These are phyloP conservation scores for Pseudomyrmex flavicornis DNA, from an alignment of 1,140 invertebrate genomes.

Conservation along the genomic window DNA sequence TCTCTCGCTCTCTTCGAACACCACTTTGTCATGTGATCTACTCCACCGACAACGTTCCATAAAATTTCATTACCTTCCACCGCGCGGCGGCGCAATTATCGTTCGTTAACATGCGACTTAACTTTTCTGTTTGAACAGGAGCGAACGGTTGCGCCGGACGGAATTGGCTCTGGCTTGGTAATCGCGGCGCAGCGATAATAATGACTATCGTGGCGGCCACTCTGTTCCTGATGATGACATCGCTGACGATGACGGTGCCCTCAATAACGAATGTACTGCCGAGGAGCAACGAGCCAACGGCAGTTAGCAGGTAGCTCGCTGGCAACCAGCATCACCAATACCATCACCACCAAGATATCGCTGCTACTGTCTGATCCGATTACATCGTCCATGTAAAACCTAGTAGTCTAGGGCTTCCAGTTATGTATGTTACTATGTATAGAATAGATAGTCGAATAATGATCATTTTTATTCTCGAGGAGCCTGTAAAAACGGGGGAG, in stretches of 20 bases:
- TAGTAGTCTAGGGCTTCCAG: slow-evolving; percentile 86
- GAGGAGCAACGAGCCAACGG: not conserved
- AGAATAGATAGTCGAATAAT: slow-evolving; percentile 83
- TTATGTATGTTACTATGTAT: slow-evolving; percentile 85
- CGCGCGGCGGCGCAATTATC: slow-evolving; percentile 10
- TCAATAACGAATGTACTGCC: slow-evolving; percentile 46
- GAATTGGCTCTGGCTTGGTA: slow-evolving; percentile 61
- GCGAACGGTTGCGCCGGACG: slow-evolving; percentile 45
- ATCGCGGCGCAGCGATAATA: slow-evolving; percentile 46
- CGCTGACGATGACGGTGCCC: slow-evolving; percentile 50
- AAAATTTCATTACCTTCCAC: slow-evolving; percentile 20
- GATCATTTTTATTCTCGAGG: slow-evolving; percentile 80
- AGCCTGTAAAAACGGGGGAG: slow-evolving; percentile 35
- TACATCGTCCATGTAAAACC: slow-evolving; percentile 85
- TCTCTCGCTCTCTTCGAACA: not conserved
- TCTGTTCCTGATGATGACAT: slow-evolving; percentile 56
- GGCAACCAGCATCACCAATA: not conserved
- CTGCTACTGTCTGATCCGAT: slow-evolving; percentile 75
- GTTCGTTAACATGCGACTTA: slow-evolving; percentile 32
- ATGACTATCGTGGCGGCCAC: slow-evolving; percentile 25
- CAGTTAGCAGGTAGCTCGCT: slow-evolving; percentile 64
- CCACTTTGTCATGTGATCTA: not conserved
- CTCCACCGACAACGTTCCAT: slow-evolving; percentile 41
- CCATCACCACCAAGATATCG: slow-evolving; percentile 31
- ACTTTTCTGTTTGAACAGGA: slow-evolving; percentile 47